These are phyloP conservation scores for Drosophila aff. DNA, from an alignment of 1,140 invertebrate genomes.

Conservation along the genomic window DNA sequence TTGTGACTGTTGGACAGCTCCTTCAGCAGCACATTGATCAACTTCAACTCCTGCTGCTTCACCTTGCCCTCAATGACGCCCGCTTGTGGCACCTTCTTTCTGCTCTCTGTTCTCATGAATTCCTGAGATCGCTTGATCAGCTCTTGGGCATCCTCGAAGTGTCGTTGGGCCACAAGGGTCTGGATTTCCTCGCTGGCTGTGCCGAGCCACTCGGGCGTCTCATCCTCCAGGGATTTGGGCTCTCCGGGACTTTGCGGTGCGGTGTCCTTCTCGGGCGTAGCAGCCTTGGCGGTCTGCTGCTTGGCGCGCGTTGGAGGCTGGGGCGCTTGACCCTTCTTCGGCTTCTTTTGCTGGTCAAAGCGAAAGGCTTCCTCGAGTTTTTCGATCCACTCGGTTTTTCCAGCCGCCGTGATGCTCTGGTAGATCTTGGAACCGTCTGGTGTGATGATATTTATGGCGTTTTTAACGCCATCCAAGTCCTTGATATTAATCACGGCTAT, in stretches of 20 bases:
- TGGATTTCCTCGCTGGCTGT: constrained; percentile 98
- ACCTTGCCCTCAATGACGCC: constrained; percentile 86
- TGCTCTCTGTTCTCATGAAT: constrained; percentile 85
- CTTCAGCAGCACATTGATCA: constrained; percentile 94
- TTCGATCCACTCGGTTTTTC: constrained; percentile 98
- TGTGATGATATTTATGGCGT: constrained; percentile 97
- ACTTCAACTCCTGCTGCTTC: constrained; percentile 90
- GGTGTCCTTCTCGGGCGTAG: constrained; percentile 67
- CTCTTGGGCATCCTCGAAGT: constrained; percentile 97
- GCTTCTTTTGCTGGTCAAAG: constrained; percentile 88
- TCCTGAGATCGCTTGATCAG: constrained; percentile 91
- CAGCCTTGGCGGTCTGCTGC: constrained; percentile 80
- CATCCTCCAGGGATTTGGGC: constrained; percentile 86
- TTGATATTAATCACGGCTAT: constrained; percentile 98
- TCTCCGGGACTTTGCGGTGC: constrained; percentile 62
- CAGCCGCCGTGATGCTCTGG: constrained; percentile 93
- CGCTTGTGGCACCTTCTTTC: constrained; percentile 49
- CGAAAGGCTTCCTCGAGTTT: constrained; percentile 97
- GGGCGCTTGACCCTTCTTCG: constrained; percentile 77
- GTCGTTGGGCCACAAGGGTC: constrained; percentile 97
- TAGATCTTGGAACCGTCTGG: constrained; percentile 97
- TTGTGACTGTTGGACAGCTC: constrained; percentile 95
- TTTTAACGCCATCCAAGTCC: constrained; percentile 95
- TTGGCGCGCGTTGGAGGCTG: constrained; percentile 88
- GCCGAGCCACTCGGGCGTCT: constrained; percentile 94